Percentiles rank a stretch among this genome's conserved stretches.
Evolutionary conservation across 2,113 vertebrate genomes (phyloP).

Genomic region (Labrus mixtus): DNA sequence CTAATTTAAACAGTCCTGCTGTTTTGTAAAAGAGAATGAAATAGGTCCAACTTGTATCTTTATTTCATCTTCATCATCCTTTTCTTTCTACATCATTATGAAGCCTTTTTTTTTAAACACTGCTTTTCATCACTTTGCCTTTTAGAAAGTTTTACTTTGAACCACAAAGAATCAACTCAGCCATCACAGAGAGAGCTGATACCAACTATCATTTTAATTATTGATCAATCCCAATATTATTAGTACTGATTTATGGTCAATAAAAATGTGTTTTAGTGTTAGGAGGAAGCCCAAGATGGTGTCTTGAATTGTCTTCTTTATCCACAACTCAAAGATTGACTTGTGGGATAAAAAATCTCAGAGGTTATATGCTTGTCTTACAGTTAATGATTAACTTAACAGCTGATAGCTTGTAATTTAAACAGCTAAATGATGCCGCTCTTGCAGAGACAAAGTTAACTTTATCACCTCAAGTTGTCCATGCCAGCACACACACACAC

Average conservation of each 20-base stretch:
- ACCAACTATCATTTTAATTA: neutral
- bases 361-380: too few species aligned
- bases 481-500: conserved; percentile 17
- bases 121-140: conserved; percentile 26
- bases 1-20: neutral
- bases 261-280: too few species aligned
- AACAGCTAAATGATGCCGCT: too few species aligned
- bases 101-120: conserved; percentile 13
- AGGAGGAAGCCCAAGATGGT: too few species aligned
- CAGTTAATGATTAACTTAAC: neutral
- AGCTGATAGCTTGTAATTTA: neutral
- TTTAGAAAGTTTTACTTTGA: neutral
- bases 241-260: too few species aligned
- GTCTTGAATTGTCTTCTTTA: neutral
- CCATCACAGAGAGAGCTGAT: neutral
- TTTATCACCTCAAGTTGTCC: conserved; percentile 4
- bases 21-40: neutral
- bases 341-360: too few species aligned
- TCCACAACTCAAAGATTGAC: neutral
- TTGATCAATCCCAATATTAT: neutral
- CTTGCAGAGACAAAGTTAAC: neutral
- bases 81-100: neutral
- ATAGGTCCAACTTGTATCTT: neutral
- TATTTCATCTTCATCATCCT: conserved; percentile 1
- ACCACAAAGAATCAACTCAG: neutral